Conservation (phyloP, 2,888 invertebrate species). For the Meiosimyza platycephala region DNA sequence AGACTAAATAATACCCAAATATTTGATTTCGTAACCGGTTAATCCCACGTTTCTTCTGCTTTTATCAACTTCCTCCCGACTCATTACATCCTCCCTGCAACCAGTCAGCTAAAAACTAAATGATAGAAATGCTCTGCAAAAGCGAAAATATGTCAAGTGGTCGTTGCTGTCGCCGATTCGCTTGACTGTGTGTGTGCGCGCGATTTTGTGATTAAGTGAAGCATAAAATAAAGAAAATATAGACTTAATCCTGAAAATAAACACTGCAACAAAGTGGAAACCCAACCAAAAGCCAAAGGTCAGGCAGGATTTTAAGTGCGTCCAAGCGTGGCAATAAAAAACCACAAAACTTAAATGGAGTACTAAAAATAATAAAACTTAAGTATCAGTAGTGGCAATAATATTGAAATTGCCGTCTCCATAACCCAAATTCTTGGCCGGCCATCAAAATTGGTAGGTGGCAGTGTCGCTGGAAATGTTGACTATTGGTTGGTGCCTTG, state of each 20-base stretch:
- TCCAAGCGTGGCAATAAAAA: too few species aligned
- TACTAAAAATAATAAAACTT: too few species aligned
- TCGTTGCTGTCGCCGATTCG: background rate
- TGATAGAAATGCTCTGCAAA: background rate
- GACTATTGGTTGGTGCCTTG: background rate
- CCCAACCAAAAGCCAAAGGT: too few species aligned
- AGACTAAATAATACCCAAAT: background rate
- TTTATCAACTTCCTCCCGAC: background rate
- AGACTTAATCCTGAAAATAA: too few species aligned
- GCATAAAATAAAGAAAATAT: background rate
- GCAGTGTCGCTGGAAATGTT: background rate
- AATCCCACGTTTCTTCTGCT: background rate
- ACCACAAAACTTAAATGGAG: too few species aligned
- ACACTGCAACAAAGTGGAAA: too few species aligned
- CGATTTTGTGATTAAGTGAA: constrained; percentile 2
- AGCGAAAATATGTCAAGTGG: background rate
- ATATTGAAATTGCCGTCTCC: too few species aligned
- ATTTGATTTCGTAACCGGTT: background rate
- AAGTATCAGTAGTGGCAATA: too few species aligned
- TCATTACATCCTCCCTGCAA: background rate
- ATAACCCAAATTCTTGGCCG: background rate
- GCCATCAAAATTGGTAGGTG: background rate
- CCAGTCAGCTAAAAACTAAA: background rate
- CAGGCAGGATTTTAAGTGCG: too few species aligned
- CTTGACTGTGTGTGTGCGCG: background rate